phyloP scores from a whole-genome alignment of 2,888 invertebrate genomes.

The Epistrophe eligans region DNA sequence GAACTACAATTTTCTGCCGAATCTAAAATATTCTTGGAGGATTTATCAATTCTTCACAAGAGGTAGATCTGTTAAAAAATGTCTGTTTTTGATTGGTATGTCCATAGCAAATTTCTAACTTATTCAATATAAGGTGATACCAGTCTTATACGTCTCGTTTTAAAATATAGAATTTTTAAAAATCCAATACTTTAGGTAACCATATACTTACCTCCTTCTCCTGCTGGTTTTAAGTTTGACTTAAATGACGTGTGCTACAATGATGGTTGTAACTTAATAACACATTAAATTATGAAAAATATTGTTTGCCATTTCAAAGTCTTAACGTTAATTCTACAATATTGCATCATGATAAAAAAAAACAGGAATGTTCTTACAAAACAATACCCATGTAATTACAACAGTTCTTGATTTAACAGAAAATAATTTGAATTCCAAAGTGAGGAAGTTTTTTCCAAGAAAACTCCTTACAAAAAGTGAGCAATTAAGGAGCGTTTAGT shows the following conservation, averaged over 20 bases:
- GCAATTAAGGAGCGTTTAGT: conserved; percentile 59
- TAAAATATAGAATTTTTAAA: no score
- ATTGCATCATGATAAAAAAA: not conserved
- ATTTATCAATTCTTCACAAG: no score
- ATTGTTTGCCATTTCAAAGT: not conserved
- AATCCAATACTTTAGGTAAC: no score
- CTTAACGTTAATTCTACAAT: not conserved
- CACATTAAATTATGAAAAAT: not conserved
- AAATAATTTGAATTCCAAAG: conserved; percentile 32
- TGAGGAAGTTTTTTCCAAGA: conserved; percentile 40
- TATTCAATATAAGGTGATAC: no score
- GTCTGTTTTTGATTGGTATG: no score
- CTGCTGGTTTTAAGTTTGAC: not conserved
- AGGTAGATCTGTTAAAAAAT: no score
- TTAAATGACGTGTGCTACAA: not conserved
- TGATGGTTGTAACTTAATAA: not conserved
- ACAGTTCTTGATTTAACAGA: not conserved
- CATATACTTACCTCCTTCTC: no score
- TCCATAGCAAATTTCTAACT: no score
- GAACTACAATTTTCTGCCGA: no score
- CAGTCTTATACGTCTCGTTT: no score
- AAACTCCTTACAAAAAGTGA: conserved; percentile 48
- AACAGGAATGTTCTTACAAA: not conserved
- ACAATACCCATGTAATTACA: not conserved
- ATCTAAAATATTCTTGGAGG: no score